Percentiles rank a stretch among this genome's conserved stretches.
phyloP scores from a whole-genome alignment of 1,140 invertebrate species.

The Orussus abietinus region DNA sequence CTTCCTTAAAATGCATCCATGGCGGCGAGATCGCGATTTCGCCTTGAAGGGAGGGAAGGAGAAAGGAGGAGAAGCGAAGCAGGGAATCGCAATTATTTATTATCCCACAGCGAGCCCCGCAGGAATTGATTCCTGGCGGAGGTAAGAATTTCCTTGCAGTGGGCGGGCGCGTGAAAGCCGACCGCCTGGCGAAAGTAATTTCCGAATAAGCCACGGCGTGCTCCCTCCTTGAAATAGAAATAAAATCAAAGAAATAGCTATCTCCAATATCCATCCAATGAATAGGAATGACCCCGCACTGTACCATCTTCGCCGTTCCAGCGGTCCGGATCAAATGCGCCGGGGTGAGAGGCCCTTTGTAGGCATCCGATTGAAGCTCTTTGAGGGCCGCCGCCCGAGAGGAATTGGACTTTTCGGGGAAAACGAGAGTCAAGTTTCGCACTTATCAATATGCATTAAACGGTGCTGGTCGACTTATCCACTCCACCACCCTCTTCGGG shows the following conservation, averaged over 20 bases:
- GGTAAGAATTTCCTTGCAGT: no score
- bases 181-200: slow-evolving; percentile 7
- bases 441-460: slow-evolving; percentile 35
- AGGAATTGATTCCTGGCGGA: no score
- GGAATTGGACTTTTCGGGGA: slow-evolving; percentile 6
- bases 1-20: no score
- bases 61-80: no score
- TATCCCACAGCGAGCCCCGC: no score
- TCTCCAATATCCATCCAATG: slow-evolving; percentile 15
- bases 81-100: no score
- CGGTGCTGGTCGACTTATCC: slow-evolving; percentile 25
- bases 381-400: slow-evolving; percentile 1
- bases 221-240: slow-evolving; percentile 12
- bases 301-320: slow-evolving; percentile 7
- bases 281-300: slow-evolving; percentile 12
- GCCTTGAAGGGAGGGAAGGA: no score
- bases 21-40: no score
- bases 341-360: no score
- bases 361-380: no score
- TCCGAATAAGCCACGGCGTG: slow-evolving; percentile 11
- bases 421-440: slow-evolving; percentile 23
- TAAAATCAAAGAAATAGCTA: slow-evolving; percentile 15
- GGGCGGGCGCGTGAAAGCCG: no score
- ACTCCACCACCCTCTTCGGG: no score
- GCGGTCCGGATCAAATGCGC: slow-evolving; percentile 11